phyloP scores from a whole-genome alignment of 2,888 invertebrate genomes.

The Zaprionus obscuricornis region DNA sequence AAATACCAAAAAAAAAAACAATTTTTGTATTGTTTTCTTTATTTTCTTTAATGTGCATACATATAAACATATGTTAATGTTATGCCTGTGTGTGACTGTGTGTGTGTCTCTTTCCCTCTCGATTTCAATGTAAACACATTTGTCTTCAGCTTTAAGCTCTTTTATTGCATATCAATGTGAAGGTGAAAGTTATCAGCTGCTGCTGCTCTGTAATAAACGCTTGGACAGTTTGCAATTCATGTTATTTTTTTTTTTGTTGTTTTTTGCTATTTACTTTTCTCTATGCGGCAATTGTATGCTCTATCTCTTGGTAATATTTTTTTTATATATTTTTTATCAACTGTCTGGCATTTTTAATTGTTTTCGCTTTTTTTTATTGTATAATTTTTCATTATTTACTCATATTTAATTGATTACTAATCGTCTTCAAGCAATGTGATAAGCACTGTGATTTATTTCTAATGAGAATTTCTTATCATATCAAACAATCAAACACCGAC shows the following conservation, averaged over 20 bases:
- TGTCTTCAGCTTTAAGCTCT: constrained; percentile 12
- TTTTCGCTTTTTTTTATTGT: constrained; percentile 5
- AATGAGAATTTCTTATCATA: neutral
- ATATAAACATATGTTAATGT: too few species aligned
- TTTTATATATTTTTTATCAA: too few species aligned
- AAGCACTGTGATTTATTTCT: too few species aligned
- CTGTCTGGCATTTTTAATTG: too few species aligned
- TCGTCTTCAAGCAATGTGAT: too few species aligned
- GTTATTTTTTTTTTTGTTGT: constrained; percentile 28
- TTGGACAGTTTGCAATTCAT: constrained; percentile 22
- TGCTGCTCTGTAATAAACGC: too few species aligned
- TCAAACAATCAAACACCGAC: too few species aligned
- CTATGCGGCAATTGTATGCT: constrained; percentile 6
- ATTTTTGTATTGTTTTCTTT: constrained; percentile 6
- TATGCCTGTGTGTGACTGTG: constrained; percentile 6
- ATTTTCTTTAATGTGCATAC: neutral
- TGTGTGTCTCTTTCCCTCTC: too few species aligned
- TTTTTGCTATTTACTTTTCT: neutral
- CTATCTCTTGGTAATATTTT: neutral
- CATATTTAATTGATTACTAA: too few species aligned
- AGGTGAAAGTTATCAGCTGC: constrained; percentile 74
- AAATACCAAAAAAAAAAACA: constrained; percentile 31
- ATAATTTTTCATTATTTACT: neutral
- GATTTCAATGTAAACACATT: too few species aligned
- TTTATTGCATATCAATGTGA: constrained; percentile 61